Percentiles rank a stretch among this genome's conserved stretches.
Conservation (phyloP, 2,797 vertebrate genomes). For the Pteropus rufus region DNA sequence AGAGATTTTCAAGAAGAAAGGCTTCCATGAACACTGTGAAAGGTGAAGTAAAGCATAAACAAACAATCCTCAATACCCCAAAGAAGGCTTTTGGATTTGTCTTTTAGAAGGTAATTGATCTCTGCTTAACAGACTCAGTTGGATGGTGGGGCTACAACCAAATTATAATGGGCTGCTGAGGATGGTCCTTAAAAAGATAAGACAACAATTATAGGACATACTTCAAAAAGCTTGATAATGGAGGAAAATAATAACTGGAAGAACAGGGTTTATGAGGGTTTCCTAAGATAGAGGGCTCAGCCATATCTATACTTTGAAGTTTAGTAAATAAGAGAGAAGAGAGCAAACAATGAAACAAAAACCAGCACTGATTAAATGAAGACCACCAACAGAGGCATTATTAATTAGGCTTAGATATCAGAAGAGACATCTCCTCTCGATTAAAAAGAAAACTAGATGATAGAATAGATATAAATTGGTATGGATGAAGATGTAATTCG, state of each 20-base stretch:
- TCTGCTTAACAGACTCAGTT: neutral
- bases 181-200: neutral
- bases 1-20: neutral
- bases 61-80: neutral
- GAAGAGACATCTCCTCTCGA: neutral
- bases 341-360: neutral
- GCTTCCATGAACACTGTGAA: neutral
- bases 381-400: neutral
- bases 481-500: neutral
- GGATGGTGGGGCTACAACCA: neutral
- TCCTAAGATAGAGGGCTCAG: neutral
- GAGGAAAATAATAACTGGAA: neutral
- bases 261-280: neutral
- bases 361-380: neutral
- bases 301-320: neutral
- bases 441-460: neutral
- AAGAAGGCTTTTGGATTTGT: neutral
- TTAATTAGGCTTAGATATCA: neutral
- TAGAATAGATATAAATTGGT: neutral
- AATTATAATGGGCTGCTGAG: neutral
- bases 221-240: neutral
- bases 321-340: neutral
- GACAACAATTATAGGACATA: neutral
- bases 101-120: neutral
- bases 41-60: neutral